Conservation (phyloP, 64 coral and sea anemone species). For the Astreopora myriophthalma region DNA sequence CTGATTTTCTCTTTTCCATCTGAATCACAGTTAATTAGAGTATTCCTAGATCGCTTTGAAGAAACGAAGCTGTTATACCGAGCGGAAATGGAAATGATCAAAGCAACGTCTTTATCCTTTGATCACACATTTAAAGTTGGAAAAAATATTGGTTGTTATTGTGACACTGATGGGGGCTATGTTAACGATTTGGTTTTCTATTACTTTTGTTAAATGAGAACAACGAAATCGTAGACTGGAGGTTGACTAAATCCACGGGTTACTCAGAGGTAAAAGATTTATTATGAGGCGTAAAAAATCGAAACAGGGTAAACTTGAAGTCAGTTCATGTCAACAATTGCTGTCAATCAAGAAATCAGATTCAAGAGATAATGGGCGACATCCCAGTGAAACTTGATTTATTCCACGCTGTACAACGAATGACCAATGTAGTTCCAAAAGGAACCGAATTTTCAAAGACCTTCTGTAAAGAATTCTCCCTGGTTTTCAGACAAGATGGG, state of each 20-base stretch:
- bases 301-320: not conserved
- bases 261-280: not conserved
- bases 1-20: not conserved
- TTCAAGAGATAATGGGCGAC: not conserved
- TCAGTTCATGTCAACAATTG: not conserved
- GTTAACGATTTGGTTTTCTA: not conserved
- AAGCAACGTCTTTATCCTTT: not conserved
- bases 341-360: conserved; percentile 16
- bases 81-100: not conserved
- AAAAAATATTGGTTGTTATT: not conserved
- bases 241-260: not conserved
- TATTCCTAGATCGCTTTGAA: not conserved
- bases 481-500: conserved; percentile 28
- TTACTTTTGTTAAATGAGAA: not conserved
- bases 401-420: conserved; percentile 6
- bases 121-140: conserved; percentile 5
- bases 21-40: not conserved
- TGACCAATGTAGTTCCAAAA: conserved; percentile 24
- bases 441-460: not conserved
- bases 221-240: not conserved
- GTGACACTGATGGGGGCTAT: not conserved
- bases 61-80: not conserved
- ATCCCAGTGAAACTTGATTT: not conserved
- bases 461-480: conserved; percentile 26
- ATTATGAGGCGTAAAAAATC: not conserved